Evolutionary conservation across 2,113 vertebrate genomes (phyloP).

Genomic region (Heliornis fulica): DNA sequence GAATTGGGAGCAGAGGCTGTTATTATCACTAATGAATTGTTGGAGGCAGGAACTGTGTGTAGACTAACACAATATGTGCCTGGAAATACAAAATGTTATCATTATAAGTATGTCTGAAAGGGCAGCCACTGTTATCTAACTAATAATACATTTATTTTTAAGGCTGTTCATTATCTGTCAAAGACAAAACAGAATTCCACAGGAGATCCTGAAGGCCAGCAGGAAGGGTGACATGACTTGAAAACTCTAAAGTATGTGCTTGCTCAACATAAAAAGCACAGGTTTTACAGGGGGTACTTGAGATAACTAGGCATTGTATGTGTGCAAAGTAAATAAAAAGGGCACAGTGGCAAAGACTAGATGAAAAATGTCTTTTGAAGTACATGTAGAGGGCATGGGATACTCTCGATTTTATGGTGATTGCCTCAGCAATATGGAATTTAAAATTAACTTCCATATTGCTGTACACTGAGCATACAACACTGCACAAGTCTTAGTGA

Average conservation of each 20-base stretch:
- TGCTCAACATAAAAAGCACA: fast-evolving
- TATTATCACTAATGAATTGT: neutral
- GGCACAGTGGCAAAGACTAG: neutral
- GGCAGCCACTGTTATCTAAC: neutral
- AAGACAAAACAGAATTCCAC: neutral
- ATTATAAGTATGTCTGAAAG: neutral
- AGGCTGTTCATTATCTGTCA: neutral
- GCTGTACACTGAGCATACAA: neutral
- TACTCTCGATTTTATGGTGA: neutral
- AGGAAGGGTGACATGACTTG: neutral
- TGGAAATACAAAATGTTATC: neutral
- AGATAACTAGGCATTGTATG: neutral
- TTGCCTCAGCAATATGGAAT: too few species aligned
- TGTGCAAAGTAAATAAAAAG: neutral
- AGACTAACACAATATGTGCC: neutral
- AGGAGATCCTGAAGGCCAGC: neutral
- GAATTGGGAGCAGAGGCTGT: neutral
- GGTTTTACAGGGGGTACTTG: neutral
- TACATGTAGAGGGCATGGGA: neutral
- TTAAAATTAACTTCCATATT: fast-evolving
- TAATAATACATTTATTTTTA: neutral
- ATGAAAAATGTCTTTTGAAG: neutral
- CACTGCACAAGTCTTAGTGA: neutral
- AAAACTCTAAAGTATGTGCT: neutral
- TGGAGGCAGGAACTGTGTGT: neutral